Base-by-base conservation (phyloP, 2,888 invertebrate genomes). In the Chrysolina oricalcia region DNA sequence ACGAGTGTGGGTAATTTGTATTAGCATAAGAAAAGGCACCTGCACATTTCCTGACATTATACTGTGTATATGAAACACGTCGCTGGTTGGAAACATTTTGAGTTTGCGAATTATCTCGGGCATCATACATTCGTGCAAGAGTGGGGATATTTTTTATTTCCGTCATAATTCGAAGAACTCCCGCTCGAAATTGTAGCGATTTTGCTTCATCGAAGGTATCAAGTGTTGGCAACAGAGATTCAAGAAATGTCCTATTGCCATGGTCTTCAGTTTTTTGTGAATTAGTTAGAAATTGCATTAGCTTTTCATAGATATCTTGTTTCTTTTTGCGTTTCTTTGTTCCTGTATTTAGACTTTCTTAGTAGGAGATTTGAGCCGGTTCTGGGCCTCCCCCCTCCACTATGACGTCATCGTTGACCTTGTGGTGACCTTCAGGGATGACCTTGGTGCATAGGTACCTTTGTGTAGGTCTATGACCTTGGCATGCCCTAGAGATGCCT, bases 181-280 rank as follows among this genome's bases (percentile, higher is more conserved):
- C 72, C 9, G 72, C 68, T 43, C 72, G 72, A 72, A 72, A 72
- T 68, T 72, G 72, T 68, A 72, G 59, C 56, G 50, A 56, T 72
- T 72, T 53, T 56, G 41, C 69, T 70, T 72, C 72, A 56, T 72
- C 68, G 63, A 72, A 72, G 40, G 67, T 72, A 53, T 72, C 46
- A 9, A 72, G 23, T 56, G 72, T 72, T 17, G 72, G 69, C 40
- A 72, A 40, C 68, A 70, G 50, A 56, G 72, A 72, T 27, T 68
- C 46, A 35, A 72, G 19, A 48, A 68, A 69, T 72, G 72, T 27
- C 27, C 53, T 70, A 70, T 72, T 68, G 35, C 53, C 66, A 68
- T 72, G 23, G 17, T 67, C 46, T 27, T 71, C 65, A 35, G 64
- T 27, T 63, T 48, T 65, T 53, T 65, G 35, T 21, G 65, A 46